Evolutionary conservation across 2,113 vertebrate genomes (phyloP), one percentile per base, ranked within the genome.

Genomic region (Recurvirostra avosetta): DNA sequence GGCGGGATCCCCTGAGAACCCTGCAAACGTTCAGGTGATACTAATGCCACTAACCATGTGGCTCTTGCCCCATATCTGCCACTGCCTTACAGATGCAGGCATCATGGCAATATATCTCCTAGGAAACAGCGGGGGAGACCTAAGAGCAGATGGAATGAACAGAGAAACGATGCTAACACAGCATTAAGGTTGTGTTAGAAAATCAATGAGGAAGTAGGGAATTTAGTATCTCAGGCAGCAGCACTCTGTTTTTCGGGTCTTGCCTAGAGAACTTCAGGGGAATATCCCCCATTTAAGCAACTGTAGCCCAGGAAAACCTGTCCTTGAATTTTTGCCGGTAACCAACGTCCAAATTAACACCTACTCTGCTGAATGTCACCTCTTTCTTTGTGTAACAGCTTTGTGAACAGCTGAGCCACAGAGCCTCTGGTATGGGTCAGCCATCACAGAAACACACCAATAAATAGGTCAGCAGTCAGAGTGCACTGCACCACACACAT

Each of bases 81-180:
- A 92, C 76, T 53, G 84, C 73, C 77, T 94, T 95, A 85, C 95
- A 96, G 92, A 95, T 91, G 93, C 94, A 82, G 84, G 59, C 74
- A 67, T 74, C 1, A 0, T 91, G 80, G 92, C 84, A 94, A 79
- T 94, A 55, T 34, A 80, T 95, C 94, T 96, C 96, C 94, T 93
- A 96, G 94, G 94, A 97, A 96, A 97, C 95, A 95, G 89, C 66
- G 2, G 92, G 94, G 91, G 84, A 96, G 92, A 94, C 86, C 84
- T 94, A 65, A 50, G 80, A 96, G 89, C 91, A 95, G 96, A 92
- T 96, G 95, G 94, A 92, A 73, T 19, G 70, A 95, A 75, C 77
- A 82, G 86, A 91, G 53, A 86, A 92, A 95, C 70, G 84, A 82
- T 97, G 94, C 95, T 95, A 95, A 95, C 91, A 55, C 95, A 95